A percentile compares a stretch with the other conserved stretches of the same genome.
These are phyloP conservation scores for Coregonus ussuriensis DNA, from an alignment of 2,797 vertebrate genomes.

Conservation along the genomic window DNA sequence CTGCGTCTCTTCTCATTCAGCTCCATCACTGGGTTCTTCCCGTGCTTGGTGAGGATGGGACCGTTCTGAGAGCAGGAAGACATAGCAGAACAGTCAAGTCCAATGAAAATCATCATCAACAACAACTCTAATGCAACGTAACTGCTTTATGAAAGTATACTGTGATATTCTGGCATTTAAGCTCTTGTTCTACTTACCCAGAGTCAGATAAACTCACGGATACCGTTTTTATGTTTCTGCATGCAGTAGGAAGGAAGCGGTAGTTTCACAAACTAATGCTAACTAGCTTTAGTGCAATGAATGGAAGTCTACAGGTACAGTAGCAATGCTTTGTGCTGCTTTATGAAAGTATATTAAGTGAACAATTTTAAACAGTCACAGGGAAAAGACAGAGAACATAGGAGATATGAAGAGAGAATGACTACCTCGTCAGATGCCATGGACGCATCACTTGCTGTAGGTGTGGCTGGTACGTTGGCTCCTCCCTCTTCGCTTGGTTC, in stretches of 20 bases:
- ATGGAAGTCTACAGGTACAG: too few species aligned
- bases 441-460: conserved; percentile 49
- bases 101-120: background rate
- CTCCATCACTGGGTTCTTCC: conserved; percentile 98
- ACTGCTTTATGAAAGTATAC: too few species aligned
- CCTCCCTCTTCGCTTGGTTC: conserved; percentile 66
- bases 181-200: too few species aligned
- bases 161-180: too few species aligned
- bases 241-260: too few species aligned
- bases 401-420: background rate
- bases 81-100: background rate
- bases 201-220: too few species aligned
- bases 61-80: conserved; percentile 70
- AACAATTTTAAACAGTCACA: background rate
- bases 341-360: background rate
- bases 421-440: conserved; percentile 67
- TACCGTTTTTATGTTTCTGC: too few species aligned
- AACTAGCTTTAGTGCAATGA: too few species aligned
- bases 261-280: too few species aligned
- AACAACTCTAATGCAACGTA: background rate
- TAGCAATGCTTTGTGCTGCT: background rate
- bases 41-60: conserved; percentile 93
- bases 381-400: background rate
- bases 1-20: conserved; percentile 94
- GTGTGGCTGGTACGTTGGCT: conserved; percentile 67